Percentiles rank a stretch among this genome's conserved stretches.
These are phyloP conservation scores for Macaria liturata DNA, from an alignment of 2,888 invertebrate species.

Conservation along the genomic window DNA sequence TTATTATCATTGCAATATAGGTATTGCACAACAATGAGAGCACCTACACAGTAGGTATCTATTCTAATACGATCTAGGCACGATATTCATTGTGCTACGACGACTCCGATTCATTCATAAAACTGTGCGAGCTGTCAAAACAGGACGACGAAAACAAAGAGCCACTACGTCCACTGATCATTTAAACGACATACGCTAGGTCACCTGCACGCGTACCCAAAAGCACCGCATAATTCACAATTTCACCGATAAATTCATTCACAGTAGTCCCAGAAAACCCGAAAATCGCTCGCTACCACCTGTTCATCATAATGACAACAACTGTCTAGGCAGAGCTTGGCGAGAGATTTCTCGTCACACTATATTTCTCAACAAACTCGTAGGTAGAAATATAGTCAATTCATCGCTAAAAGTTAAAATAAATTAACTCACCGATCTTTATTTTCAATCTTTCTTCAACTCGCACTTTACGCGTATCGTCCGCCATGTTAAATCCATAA, in stretches of 20 bases:
- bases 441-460: conserved; percentile 96
- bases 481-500: conserved; percentile 96
- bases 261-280: conserved; percentile 51
- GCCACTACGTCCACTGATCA: conserved; percentile 35
- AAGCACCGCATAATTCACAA: conserved; percentile 35
- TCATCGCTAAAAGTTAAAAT: conserved; percentile 36
- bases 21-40: conserved; percentile 38
- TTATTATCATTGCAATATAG: conserved; percentile 26
- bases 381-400: conserved; percentile 24
- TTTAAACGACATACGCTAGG: conserved; percentile 34
- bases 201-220: conserved; percentile 34
- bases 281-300: conserved; percentile 66
- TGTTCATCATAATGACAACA: conserved; percentile 77
- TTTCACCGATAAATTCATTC: conserved; percentile 50
- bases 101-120: conserved; percentile 79
- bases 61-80: conserved; percentile 66
- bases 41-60: conserved; percentile 49
- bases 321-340: conserved; percentile 39
- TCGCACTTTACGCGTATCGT: conserved; percentile 94
- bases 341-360: conserved; percentile 11
- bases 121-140: conserved; percentile 73
- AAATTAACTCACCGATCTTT: conserved; percentile 92
- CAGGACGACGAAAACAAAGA: conserved; percentile 71
- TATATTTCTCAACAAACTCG: conserved; percentile 22
- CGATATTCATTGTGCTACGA: conserved; percentile 71